Conservation (phyloP, 2,888 invertebrate species). For the Eupithecia tripunctaria region DNA sequence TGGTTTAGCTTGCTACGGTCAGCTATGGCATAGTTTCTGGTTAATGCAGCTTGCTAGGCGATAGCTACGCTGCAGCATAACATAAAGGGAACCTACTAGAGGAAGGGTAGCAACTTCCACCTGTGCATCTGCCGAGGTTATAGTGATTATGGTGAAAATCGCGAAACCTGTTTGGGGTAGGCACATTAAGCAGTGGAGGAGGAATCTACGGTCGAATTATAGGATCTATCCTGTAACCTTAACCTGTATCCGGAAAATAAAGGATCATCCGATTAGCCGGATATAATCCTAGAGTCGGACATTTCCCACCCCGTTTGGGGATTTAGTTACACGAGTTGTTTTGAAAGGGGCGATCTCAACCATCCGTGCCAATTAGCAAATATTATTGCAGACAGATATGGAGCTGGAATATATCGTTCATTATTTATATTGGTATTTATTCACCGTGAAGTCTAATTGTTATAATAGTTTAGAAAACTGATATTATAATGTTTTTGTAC, state of each 20-base stretch:
- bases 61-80: too few species aligned
- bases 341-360: constrained; percentile 22
- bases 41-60: too few species aligned
- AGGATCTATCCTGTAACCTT: background rate
- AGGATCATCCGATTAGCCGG: background rate
- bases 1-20: background rate
- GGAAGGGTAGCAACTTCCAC: too few species aligned
- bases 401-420: background rate
- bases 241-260: background rate
- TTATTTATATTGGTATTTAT: background rate
- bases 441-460: background rate
- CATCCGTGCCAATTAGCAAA: constrained; percentile 33
- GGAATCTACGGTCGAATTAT: too few species aligned
- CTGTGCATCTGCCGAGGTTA: too few species aligned
- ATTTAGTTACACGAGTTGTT: constrained; percentile 22
- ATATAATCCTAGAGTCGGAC: background rate
- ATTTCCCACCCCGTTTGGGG: constrained; percentile 13
- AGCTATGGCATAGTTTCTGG: too few species aligned
- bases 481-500: background rate
- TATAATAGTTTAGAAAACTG: constrained; percentile 4
- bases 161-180: too few species aligned
- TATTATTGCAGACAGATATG: constrained; percentile 23
- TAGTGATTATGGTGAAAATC: too few species aligned
- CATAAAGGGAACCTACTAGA: too few species aligned
- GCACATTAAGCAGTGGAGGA: too few species aligned